Evolutionary conservation across 2,113 vertebrate genomes (phyloP).

Genomic region (Apteryx mantelli): DNA sequence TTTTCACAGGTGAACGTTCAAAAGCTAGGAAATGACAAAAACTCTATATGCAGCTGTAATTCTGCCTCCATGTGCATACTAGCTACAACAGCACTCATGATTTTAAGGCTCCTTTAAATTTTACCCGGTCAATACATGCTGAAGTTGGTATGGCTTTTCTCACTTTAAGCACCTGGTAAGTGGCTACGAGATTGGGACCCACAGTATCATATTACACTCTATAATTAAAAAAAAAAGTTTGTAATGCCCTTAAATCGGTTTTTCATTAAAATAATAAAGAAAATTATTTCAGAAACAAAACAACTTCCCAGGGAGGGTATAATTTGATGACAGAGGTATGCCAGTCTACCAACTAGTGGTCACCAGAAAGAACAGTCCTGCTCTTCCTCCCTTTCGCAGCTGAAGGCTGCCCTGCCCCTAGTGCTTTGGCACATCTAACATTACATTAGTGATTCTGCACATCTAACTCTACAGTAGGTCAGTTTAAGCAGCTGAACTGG

Average conservation of each 20-base stretch:
- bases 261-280: background rate
- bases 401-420: background rate
- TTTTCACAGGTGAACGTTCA: background rate
- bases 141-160: background rate
- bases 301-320: background rate
- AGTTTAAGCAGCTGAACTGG: background rate
- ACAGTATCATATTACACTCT: background rate
- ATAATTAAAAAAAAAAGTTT: background rate
- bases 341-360: background rate
- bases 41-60: background rate
- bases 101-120: background rate
- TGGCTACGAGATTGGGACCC: fast-evolving
- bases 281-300: background rate
- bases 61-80: background rate
- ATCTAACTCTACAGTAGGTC: background rate
- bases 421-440: background rate
- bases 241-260: background rate
- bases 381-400: background rate
- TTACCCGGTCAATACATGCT: background rate
- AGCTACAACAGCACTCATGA: background rate
- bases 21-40: background rate
- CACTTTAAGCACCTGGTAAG: background rate
- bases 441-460: background rate
- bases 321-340: background rate
- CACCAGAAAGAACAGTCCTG: background rate